Evolutionary conservation across 2,888 invertebrate genomes (phyloP).

Genomic region (Mellilla xanthometata): DNA sequence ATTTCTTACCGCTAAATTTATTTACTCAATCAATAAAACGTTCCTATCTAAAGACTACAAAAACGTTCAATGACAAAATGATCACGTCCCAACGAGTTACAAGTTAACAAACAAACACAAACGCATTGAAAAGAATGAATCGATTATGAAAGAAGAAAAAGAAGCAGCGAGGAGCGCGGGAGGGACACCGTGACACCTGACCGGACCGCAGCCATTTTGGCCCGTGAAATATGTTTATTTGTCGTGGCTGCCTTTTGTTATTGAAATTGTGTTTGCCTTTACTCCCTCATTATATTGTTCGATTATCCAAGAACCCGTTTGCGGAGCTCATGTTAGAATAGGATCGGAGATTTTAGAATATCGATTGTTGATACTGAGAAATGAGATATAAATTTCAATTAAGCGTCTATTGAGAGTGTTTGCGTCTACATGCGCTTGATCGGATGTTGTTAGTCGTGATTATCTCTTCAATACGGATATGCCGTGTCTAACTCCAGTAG

Average conservation of each 20-base stretch:
- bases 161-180: slow-evolving; percentile 47
- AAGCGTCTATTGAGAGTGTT: slow-evolving; percentile 70
- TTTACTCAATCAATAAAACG: no score
- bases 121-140: slow-evolving; percentile 71
- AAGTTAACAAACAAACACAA: slow-evolving; percentile 54
- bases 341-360: slow-evolving; percentile 77
- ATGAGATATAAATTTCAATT: slow-evolving; percentile 82
- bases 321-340: slow-evolving; percentile 73
- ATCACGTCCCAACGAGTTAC: slow-evolving; percentile 27
- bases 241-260: slow-evolving; percentile 80
- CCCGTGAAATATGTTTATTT: slow-evolving; percentile 83
- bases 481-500: slow-evolving; percentile 51
- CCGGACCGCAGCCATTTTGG: slow-evolving; percentile 82
- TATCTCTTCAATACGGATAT: slow-evolving; percentile 57
- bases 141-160: slow-evolving; percentile 72
- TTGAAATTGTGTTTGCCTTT: slow-evolving; percentile 82
- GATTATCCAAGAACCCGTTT: slow-evolving; percentile 78
- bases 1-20: no score
- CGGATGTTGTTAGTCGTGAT: slow-evolving; percentile 65
- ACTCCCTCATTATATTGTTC: slow-evolving; percentile 82
- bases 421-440: slow-evolving; percentile 49
- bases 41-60: no score
- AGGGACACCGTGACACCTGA: slow-evolving; percentile 74
- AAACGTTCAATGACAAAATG: slow-evolving; percentile 24
- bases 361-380: slow-evolving; percentile 82